These are phyloP conservation scores for Dinoponera quadriceps DNA, from an alignment of 1,140 invertebrate genomes.

Conservation along the genomic window DNA sequence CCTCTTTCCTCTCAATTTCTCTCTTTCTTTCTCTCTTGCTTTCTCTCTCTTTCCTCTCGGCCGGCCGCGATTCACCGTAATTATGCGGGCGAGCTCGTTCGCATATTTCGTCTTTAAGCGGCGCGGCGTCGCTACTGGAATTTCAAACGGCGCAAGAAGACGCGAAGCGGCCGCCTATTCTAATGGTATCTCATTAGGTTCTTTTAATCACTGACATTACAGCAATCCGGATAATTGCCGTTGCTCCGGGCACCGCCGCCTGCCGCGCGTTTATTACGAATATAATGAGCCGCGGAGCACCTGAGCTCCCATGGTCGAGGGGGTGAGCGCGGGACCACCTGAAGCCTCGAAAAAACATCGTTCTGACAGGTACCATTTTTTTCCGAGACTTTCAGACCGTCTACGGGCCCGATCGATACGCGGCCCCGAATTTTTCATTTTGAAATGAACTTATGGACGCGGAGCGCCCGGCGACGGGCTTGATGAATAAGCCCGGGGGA, in stretches of 20 bases:
- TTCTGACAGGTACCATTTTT: constrained; percentile 61
- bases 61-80: constrained; percentile 34
- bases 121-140: constrained; percentile 55
- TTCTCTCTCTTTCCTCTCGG: no score
- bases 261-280: constrained; percentile 72
- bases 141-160: constrained; percentile 67
- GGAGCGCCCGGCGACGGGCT: background rate
- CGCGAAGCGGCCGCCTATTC: constrained; percentile 72
- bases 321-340: constrained; percentile 21
- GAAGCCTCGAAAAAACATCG: constrained; percentile 54
- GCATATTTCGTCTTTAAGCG: constrained; percentile 64
- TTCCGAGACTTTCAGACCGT: background rate
- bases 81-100: constrained; percentile 60
- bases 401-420: constrained; percentile 22
- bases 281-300: constrained; percentile 69
- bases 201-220: constrained; percentile 83
- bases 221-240: constrained; percentile 79
- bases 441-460: constrained; percentile 32
- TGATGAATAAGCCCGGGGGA: constrained; percentile 32
- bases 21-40: background rate
- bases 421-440: constrained; percentile 66
- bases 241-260: constrained; percentile 57
- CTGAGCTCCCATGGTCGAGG: constrained; percentile 17
- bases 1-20: background rate
- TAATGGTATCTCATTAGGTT: constrained; percentile 82